These are phyloP conservation scores for Elymnias hypermnestra DNA, from an alignment of 1,140 invertebrate genomes.

Conservation along the genomic window DNA sequence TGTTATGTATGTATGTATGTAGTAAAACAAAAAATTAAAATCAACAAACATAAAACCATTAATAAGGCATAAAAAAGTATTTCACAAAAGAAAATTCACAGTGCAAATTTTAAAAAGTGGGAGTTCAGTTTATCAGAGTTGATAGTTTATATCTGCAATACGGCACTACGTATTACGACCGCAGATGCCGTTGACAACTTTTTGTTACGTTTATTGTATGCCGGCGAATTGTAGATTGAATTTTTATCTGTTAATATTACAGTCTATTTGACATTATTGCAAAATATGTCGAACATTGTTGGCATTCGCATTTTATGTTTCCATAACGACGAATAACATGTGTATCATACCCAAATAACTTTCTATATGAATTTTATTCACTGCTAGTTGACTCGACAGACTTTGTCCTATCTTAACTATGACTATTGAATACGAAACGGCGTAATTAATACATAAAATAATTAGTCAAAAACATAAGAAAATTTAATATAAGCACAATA, in stretches of 20 bases:
- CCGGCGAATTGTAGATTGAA: background rate
- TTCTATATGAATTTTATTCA: no score
- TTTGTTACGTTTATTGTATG: conserved; percentile 4
- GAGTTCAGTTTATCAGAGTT: conserved; percentile 5
- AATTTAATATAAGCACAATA: background rate
- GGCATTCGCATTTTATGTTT: no score
- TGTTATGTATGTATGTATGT: no score
- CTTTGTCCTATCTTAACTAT: background rate
- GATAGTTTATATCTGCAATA: conserved; percentile 8
- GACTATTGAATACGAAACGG: no score
- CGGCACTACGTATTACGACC: conserved; percentile 7
- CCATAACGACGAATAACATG: no score
- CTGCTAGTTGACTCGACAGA: no score
- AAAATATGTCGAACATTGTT: no score
- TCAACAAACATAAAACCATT: no score
- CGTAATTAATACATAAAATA: background rate
- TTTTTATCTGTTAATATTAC: conserved; percentile 1
- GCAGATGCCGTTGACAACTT: conserved; percentile 9
- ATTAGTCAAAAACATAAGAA: background rate
- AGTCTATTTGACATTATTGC: background rate
- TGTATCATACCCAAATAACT: no score
- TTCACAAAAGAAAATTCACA: background rate
- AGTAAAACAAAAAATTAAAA: no score
- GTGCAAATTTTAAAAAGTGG: background rate
- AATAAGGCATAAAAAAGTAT: no score